Base-by-base conservation (phyloP, 1,140 invertebrate species). In the Trichonephila inaurata region DNA sequence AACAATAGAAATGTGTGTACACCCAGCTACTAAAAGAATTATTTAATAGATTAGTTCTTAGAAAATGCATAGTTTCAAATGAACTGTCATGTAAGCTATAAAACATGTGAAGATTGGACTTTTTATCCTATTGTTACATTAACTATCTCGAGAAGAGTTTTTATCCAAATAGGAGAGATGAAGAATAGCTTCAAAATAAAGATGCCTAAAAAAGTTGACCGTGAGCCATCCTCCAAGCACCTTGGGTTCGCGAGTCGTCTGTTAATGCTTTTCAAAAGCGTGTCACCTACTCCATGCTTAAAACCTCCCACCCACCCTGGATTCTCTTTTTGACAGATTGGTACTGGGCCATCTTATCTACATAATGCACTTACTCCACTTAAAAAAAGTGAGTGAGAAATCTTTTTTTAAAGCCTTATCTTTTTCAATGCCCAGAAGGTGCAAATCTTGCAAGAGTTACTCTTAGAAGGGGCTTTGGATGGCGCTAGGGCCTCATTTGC, bases 341-440 rank as follows among this genome's bases (percentile, higher is more conserved):
- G 83, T 93, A 44, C 28, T 58, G 66, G 92, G 60, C 86, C 86
- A 93, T 93, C 86, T 93, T 93, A 93, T 93, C 92, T 72, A 86
- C 40, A 77, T 89, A 93, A 93, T 89, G 64, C 86, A 93, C 64
- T 93, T 93, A 88, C 92, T 77, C 44, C 33, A 88, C 69, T 89
- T 92, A 86, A 92, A 92, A 91, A 92, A 92, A 86, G 69, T 19
- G 72, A 90, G 58, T 77, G 28, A 77, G 72, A 77, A 77, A 77
- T 77, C 83, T 93, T 93, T 86, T 85, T 92, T 28, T 24, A 33
- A 33, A 51, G 33, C 61, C 92, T 93, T 93, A 93, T 93, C 92
- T 44, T 24, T 28, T 19, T 89, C 51, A 89, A 93, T 82, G 85
- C 92, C 92, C 92, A 89, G 92, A 88, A 93, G 92, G 92, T 81